Conservation (phyloP, 2,113 vertebrate genomes). For the Cochlearius cochlearius region DNA sequence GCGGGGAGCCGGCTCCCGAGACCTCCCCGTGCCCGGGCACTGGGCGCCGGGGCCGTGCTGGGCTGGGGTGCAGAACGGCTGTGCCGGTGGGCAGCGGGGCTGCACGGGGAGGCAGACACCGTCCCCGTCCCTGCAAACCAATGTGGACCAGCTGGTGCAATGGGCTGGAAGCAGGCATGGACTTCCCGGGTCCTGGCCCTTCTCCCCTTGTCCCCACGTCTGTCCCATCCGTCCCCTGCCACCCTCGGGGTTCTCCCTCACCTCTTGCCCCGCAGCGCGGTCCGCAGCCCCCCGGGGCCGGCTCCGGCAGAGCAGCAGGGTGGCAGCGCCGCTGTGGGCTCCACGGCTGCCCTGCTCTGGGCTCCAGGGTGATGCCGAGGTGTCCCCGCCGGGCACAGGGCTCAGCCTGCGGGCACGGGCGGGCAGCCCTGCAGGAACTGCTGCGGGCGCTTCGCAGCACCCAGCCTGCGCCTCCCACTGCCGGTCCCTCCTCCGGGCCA, state of each 20-base stretch:
- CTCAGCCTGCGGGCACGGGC: neutral
- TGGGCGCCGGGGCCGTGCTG: rapidly evolving
- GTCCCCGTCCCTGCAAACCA: neutral
- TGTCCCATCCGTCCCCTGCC: neutral
- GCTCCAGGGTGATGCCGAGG: neutral
- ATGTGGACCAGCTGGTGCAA: rapidly evolving
- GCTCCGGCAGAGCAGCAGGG: neutral
- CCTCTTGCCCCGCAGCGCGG: neutral
- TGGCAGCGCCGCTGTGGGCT: neutral
- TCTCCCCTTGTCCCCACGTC: neutral
- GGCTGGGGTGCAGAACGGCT: too few relatives aligned
- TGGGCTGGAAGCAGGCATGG: neutral
- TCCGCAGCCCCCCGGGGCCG: neutral
- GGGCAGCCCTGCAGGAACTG: neutral
- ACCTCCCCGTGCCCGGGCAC: neutral
- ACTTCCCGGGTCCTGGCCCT: rapidly evolving
- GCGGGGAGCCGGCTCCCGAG: neutral
- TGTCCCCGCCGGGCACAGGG: rapidly evolving
- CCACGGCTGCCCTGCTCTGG: rapidly evolving
- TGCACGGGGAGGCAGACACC: neutral
- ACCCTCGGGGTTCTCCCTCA: neutral
- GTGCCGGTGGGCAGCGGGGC: rapidly evolving
- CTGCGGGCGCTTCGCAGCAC: neutral
- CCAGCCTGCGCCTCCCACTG: neutral
- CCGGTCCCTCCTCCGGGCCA: conserved; percentile 53